A percentile compares a stretch with the other conserved stretches of the same genome.
phyloP scores from a whole-genome alignment of 2,113 vertebrate genomes.

The Protomyctophum bolini region DNA sequence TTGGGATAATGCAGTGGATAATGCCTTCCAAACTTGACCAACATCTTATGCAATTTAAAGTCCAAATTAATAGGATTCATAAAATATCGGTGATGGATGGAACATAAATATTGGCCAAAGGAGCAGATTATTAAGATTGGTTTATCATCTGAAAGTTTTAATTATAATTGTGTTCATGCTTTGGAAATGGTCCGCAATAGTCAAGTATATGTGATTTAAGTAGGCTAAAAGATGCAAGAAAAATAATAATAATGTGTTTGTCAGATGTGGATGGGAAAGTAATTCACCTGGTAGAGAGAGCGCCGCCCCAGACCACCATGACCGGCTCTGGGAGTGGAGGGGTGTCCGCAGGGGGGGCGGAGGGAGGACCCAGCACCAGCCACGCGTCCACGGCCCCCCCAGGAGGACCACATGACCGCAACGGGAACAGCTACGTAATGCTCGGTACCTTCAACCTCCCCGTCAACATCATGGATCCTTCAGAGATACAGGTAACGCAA shows the following conservation, averaged over 20 bases:
- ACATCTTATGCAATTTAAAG: too few species aligned
- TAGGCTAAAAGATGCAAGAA: too few species aligned
- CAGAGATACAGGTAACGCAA: slow-evolving; percentile 70
- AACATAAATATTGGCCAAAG: not conserved
- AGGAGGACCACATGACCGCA: slow-evolving; percentile 81
- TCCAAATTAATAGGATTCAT: too few species aligned
- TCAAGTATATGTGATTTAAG: too few species aligned
- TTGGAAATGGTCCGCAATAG: too few species aligned
- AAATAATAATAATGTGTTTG: not conserved
- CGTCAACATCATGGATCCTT: slow-evolving; percentile 80
- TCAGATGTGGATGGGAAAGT: slow-evolving; percentile 88
- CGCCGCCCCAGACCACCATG: slow-evolving; percentile 82
- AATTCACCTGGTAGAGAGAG: slow-evolving; percentile 87
- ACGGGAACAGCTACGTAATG: slow-evolving; percentile 89
- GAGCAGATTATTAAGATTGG: not conserved
- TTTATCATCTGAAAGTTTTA: not conserved
- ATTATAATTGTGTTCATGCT: not conserved
- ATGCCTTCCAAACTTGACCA: too few species aligned
- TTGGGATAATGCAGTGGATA: too few species aligned
- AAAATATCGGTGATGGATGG: too few species aligned
- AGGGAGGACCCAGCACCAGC: slow-evolving; percentile 65
- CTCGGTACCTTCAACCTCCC: slow-evolving; percentile 89
- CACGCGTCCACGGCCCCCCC: slow-evolving; percentile 71
- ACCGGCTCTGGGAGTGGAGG: slow-evolving; percentile 71
- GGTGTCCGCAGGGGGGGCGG: slow-evolving; percentile 41